Conservation (phyloP, 2,113 vertebrate genomes). For the Sitta europaea region DNA sequence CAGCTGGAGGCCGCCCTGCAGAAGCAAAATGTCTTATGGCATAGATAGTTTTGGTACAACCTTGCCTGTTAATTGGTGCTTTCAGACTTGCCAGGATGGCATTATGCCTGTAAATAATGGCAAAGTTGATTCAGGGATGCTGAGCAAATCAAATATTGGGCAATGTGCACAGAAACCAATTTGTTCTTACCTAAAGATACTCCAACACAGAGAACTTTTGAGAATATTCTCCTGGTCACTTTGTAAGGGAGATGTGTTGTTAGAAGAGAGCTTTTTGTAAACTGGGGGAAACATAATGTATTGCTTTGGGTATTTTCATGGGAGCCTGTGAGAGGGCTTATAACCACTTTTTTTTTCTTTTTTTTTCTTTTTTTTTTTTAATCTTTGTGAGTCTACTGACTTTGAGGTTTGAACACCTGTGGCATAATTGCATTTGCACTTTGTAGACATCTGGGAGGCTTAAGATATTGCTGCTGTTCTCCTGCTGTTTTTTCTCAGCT, state of each 20-base stretch:
- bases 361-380: not conserved
- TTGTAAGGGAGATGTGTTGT: not conserved
- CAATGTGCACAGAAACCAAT: not conserved
- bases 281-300: not conserved
- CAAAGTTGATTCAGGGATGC: not conserved
- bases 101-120: not conserved
- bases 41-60: not conserved
- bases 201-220: not conserved
- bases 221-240: not conserved
- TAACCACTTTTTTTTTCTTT: not conserved
- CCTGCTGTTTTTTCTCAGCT: not conserved
- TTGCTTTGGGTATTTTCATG: not conserved
- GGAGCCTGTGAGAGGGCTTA: not conserved
- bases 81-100: not conserved
- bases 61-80: not conserved
- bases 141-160: not conserved
- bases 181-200: not conserved
- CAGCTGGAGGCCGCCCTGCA: not conserved
- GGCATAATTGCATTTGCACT: not conserved
- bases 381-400: not conserved
- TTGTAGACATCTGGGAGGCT: not conserved
- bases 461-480: not conserved
- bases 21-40: not conserved
- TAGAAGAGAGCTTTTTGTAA: not conserved
- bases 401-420: not conserved